Evolutionary conservation across 2,113 vertebrate species (phyloP), one percentile per base, ranked within the genome.

Genomic region (Abramis brama): DNA sequence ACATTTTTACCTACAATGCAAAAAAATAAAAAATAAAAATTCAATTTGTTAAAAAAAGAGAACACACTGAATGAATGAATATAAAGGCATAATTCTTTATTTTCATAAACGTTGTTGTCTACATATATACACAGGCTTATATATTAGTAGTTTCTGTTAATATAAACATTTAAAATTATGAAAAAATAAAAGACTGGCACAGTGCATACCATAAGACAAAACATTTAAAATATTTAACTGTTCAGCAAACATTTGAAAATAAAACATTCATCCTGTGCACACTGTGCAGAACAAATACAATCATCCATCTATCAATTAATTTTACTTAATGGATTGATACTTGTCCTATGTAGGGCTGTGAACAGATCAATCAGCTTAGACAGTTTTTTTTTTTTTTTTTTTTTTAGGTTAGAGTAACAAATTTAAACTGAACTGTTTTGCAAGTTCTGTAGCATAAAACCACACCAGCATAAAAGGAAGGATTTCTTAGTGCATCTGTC

Each of bases 391-490:
- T 6, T 39, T 6, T 39, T 43, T 43, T 9, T 43, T 9, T 39
- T 43, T 43, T 43, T 43, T 43, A 23, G 30, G n/a, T 64, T 47
- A 64, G 15, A 81, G 15, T 66, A 66, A 64, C 27, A 25, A 45
- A 2, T 43, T 47, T 45, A 62, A 39, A 39, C 7, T 60, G 19
- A 5, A 25, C 60, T 47, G 19, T n/a, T 23, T 74, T 33, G 25
- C 0, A 64, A 30, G 27, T 10, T 27, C 3, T 0, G 5, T 47
- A 4, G 0, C 23, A 85, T 6, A 85, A 85, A 88, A 25, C 12
- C 0, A 62, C 88, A 89, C 82, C 85, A 89, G 50, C 88, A 89
- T 57, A 0, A 15, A 19, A 85, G 2, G 71, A 89, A 89, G 17
- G 2, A 36, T 0, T 0, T 0, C 1, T 4, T 0, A 15, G 33